Percentiles rank a stretch among this genome's conserved stretches.
Conservation (phyloP, 2,888 invertebrate species). For the Chymomyza caudatula region DNA sequence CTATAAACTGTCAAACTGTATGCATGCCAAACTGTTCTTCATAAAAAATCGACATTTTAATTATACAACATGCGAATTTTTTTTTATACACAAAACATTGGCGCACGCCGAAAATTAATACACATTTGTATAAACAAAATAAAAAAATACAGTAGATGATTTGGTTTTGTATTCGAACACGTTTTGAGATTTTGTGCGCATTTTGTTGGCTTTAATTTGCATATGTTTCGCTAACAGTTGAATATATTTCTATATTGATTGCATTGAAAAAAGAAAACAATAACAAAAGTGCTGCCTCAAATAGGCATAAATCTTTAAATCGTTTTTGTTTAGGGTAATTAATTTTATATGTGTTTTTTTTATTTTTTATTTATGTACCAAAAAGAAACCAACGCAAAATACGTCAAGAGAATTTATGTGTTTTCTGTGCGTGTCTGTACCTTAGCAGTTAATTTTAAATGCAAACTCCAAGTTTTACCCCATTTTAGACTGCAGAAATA, state of each 20-base stretch:
- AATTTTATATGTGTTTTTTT: constrained; percentile 50
- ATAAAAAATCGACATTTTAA: neutral
- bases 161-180: constrained; percentile 3
- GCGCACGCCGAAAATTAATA: neutral
- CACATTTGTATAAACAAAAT: neutral
- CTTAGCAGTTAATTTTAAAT: neutral
- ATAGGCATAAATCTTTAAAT: constrained; percentile 38
- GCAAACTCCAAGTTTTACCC: neutral
- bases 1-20: no score
- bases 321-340: constrained; percentile 62
- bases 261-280: neutral
- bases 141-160: neutral
- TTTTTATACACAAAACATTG: neutral
- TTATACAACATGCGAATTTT: neutral
- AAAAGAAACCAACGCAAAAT: neutral
- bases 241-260: neutral
- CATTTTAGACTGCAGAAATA: neutral
- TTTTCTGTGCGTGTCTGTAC: neutral
- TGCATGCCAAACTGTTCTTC: neutral
- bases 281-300: neutral
- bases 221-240: constrained; percentile 9
- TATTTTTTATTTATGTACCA: neutral
- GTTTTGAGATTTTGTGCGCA: neutral
- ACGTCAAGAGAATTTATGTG: neutral
- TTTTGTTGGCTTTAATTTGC: constrained; percentile 16